Evolutionary conservation across 2,113 vertebrate genomes (phyloP).

Genomic region (Shinisaurus crocodilurus): DNA sequence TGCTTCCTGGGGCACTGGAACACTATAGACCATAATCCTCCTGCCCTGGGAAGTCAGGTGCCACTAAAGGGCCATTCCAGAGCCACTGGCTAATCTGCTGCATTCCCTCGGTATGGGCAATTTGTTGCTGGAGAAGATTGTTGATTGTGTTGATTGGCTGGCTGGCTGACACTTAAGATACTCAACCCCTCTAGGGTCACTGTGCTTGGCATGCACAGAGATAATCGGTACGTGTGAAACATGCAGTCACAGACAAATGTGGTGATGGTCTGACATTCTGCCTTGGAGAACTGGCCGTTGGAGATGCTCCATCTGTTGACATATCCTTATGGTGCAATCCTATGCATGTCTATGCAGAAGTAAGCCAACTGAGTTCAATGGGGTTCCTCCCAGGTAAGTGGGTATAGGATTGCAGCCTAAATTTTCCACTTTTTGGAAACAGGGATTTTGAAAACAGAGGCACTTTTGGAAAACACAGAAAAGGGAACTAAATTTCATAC

Average conservation of each 20-base stretch:
- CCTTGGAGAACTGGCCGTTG: no score
- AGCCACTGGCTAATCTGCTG: neutral
- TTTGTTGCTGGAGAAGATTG: neutral
- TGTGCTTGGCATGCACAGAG: neutral
- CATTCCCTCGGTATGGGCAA: neutral
- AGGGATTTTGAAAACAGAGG: neutral
- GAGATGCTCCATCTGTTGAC: neutral
- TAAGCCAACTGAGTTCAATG: neutral
- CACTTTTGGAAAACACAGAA: neutral
- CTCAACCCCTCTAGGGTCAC: neutral
- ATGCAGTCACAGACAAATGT: neutral
- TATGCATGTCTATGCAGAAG: neutral
- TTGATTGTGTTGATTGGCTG: no score
- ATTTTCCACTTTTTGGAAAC: neutral
- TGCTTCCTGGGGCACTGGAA: neutral
- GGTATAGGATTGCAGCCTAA: neutral
- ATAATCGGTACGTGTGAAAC: neutral
- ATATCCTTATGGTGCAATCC: neutral
- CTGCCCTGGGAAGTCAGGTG: neutral
- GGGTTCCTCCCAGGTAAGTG: neutral
- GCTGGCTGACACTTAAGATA: neutral
- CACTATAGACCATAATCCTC: neutral
- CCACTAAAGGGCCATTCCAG: neutral
- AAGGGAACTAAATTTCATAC: neutral
- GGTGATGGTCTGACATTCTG: neutral